Evolutionary conservation across 2,888 invertebrate genomes (phyloP).

Genomic region (Nymphalis urticae): DNA sequence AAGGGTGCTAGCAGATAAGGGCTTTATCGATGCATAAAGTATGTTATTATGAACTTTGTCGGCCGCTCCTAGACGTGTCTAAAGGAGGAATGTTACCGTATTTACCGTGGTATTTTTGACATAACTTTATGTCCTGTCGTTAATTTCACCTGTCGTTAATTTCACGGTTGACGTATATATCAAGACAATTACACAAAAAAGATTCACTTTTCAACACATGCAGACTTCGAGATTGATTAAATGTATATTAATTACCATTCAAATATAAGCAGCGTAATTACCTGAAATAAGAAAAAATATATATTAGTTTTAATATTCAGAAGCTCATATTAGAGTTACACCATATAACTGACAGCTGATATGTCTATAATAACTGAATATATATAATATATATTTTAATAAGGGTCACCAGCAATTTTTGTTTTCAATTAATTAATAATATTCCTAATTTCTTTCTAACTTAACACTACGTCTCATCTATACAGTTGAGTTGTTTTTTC

Average conservation of each 20-base stretch:
- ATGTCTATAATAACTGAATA: too few species aligned
- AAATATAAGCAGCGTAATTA: constrained; percentile 39
- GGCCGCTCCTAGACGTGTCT: constrained; percentile 49
- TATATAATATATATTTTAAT: too few species aligned
- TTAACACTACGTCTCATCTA: too few species aligned
- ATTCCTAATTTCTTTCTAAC: too few species aligned
- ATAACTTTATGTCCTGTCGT: constrained; percentile 68
- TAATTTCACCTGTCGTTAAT: constrained; percentile 50
- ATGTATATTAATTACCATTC: constrained; percentile 22
- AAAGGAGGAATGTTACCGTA: constrained; percentile 55
- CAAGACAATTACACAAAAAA: constrained; percentile 24
- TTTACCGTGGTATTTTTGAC: constrained; percentile 59
- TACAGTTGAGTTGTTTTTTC: not conserved
- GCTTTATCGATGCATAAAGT: constrained; percentile 77
- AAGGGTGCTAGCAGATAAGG: constrained; percentile 71
- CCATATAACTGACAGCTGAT: too few species aligned
- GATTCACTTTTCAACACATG: constrained; percentile 13
- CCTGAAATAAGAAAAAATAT: constrained; percentile 44
- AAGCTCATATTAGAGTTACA: not conserved
- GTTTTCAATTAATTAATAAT: too few species aligned
- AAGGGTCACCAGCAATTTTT: too few species aligned
- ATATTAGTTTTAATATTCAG: constrained; percentile 16
- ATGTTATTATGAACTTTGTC: constrained; percentile 71
- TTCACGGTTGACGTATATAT: constrained; percentile 48
- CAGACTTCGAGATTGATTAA: constrained; percentile 22